A percentile compares a stretch with the other conserved stretches of the same genome.
Conservation (phyloP, 1,140 invertebrate genomes). For the Drosophila tristis region DNA sequence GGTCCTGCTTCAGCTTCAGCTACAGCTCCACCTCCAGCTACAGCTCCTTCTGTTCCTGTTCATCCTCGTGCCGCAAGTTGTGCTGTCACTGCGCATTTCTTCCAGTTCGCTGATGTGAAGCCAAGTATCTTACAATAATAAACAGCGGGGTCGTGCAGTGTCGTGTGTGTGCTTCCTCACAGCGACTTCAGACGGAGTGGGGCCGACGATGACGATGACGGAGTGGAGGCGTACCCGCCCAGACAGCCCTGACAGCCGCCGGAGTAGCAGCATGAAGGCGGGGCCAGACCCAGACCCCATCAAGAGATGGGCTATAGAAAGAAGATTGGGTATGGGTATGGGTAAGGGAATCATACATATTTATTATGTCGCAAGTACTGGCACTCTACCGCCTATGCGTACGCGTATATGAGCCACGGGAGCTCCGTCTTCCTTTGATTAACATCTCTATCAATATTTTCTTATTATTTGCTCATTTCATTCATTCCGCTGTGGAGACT, state of each 20-base stretch:
- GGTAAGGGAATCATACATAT: slow-evolving; percentile 42
- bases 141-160: slow-evolving; percentile 49
- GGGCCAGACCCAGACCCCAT: slow-evolving; percentile 4
- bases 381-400: slow-evolving; percentile 22
- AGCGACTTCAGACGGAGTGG: slow-evolving; percentile 53
- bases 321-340: neutral
- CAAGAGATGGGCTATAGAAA: slow-evolving; percentile 12
- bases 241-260: slow-evolving; percentile 43
- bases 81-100: slow-evolving; percentile 71
- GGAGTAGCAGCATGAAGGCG: slow-evolving; percentile 7
- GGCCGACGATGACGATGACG: slow-evolving; percentile 24
- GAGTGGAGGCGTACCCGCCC: slow-evolving; percentile 26
- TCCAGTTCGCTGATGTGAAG: slow-evolving; percentile 73
- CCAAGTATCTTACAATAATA: slow-evolving; percentile 75
- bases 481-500: slow-evolving; percentile 44
- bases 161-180: slow-evolving; percentile 27
- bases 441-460: slow-evolving; percentile 67
- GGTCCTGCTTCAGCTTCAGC: slow-evolving; percentile 4
- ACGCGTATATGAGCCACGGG: slow-evolving; percentile 48
- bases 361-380: slow-evolving; percentile 59
- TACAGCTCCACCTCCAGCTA: neutral
- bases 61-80: slow-evolving; percentile 40
- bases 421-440: slow-evolving; percentile 55
- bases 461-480: slow-evolving; percentile 77
- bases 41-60: neutral